Conservation (phyloP, 53 echinoderm and acorn worm genomes). For the Echinometra lucunter region DNA sequence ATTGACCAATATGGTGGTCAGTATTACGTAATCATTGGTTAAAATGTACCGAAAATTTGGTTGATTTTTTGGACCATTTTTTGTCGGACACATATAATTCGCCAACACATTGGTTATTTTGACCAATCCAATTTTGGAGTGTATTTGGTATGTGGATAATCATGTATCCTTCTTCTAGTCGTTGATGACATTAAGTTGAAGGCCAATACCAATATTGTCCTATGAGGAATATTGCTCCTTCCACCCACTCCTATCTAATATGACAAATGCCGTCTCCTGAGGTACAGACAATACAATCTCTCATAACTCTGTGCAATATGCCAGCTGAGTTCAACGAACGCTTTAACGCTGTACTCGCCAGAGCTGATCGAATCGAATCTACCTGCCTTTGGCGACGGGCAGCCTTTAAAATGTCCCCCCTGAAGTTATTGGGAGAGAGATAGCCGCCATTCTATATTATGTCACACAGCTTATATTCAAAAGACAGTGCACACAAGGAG, state of each 20-base stretch:
- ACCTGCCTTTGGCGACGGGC: not conserved
- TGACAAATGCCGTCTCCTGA: slow-evolving; percentile 18
- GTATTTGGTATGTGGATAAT: not conserved
- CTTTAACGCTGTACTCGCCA: not conserved
- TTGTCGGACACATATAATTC: too few species aligned
- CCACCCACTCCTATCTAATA: slow-evolving; percentile 34
- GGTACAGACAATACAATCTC: not conserved
- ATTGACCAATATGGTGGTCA: too few species aligned
- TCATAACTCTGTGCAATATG: slow-evolving; percentile 16
- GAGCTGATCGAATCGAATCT: not conserved
- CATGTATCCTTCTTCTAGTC: not conserved
- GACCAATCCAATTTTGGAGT: too few species aligned
- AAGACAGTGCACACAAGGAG: not conserved
- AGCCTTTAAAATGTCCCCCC: not conserved
- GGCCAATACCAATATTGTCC: slow-evolving; percentile 17
- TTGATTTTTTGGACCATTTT: too few species aligned
- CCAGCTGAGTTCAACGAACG: slow-evolving; percentile 17
- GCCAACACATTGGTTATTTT: too few species aligned
- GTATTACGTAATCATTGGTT: too few species aligned
- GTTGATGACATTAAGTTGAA: not conserved
- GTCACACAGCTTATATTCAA: not conserved
- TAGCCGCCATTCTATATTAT: not conserved
- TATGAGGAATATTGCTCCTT: not conserved
- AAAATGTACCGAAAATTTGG: too few species aligned
- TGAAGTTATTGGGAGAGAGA: not conserved